Evolutionary conservation across 2,888 invertebrate species (phyloP).

Genomic region (Watsonalla cultraria): DNA sequence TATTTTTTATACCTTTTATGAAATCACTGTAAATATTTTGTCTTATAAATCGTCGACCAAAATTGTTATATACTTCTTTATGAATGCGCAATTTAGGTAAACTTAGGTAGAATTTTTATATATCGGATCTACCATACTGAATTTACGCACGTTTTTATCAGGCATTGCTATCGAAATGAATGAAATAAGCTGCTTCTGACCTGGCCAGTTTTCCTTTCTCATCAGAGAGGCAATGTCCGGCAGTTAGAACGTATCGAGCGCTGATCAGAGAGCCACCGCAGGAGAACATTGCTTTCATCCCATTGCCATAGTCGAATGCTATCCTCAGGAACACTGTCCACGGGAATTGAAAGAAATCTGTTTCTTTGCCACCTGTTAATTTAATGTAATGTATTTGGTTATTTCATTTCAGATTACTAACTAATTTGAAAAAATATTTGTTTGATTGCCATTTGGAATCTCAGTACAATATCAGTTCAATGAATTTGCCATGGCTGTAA

Average conservation of each 20-base stretch:
- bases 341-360: constrained; percentile 59
- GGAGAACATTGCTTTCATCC: constrained; percentile 34
- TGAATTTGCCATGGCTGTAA: neutral
- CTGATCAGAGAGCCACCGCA: constrained; percentile 68
- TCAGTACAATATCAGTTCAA: too few species aligned
- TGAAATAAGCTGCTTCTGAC: constrained; percentile 24
- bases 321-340: constrained; percentile 59
- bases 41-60: too few species aligned
- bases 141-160: too few species aligned
- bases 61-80: too few species aligned
- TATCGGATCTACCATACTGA: too few species aligned
- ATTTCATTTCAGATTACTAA: too few species aligned
- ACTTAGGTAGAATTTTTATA: too few species aligned
- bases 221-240: constrained; percentile 60
- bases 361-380: constrained; percentile 52
- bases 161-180: neutral
- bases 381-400: neutral
- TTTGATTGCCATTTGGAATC: too few species aligned
- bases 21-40: too few species aligned
- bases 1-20: too few species aligned
- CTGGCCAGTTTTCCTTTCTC: constrained; percentile 32
- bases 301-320: constrained; percentile 41
- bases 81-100: too few species aligned
- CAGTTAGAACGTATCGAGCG: constrained; percentile 54
- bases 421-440: too few species aligned